phyloP scores from a whole-genome alignment of 53 echinoderm and acorn worm genomes.

The Glandiceps talaboti region DNA sequence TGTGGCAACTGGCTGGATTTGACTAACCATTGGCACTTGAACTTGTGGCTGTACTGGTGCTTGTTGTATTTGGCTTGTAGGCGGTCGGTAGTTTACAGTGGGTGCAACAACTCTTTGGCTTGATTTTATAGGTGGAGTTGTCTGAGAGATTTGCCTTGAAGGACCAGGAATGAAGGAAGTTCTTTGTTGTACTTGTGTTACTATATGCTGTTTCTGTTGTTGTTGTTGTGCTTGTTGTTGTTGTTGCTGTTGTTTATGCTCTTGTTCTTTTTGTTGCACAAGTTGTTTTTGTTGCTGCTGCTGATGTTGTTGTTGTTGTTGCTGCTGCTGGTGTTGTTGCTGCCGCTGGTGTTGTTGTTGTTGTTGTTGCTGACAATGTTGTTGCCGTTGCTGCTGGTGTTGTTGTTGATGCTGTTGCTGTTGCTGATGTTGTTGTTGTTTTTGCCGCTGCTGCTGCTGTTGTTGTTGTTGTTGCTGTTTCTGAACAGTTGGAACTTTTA shows the following conservation, averaged over 20 bases:
- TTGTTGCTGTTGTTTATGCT: background rate
- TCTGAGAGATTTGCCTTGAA: background rate
- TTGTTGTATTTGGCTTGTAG: too few species aligned
- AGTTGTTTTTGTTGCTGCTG: background rate
- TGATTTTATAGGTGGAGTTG: too few species aligned
- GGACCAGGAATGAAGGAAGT: background rate
- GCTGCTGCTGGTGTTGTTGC: background rate
- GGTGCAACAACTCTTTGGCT: too few species aligned
- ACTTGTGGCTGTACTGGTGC: too few species aligned
- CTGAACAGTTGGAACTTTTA: too few species aligned
- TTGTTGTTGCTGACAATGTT: background rate
- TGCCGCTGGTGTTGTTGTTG: background rate
- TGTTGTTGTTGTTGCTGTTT: slow-evolving; percentile 3
- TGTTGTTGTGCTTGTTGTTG: background rate
- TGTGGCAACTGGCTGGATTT: too few species aligned
- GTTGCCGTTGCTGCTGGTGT: background rate
- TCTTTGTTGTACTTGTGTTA: background rate
- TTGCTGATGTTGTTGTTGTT: slow-evolving; percentile 4
- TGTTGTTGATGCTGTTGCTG: slow-evolving; percentile 8
- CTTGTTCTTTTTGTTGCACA: background rate
- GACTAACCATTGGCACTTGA: too few species aligned
- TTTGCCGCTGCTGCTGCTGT: background rate
- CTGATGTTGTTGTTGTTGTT: background rate
- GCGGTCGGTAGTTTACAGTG: too few species aligned
- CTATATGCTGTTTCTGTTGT: background rate